Percentiles rank a stretch among this genome's conserved stretches.
phyloP scores from a whole-genome alignment of 2,113 vertebrate genomes.

The Eupsittula cactorum region DNA sequence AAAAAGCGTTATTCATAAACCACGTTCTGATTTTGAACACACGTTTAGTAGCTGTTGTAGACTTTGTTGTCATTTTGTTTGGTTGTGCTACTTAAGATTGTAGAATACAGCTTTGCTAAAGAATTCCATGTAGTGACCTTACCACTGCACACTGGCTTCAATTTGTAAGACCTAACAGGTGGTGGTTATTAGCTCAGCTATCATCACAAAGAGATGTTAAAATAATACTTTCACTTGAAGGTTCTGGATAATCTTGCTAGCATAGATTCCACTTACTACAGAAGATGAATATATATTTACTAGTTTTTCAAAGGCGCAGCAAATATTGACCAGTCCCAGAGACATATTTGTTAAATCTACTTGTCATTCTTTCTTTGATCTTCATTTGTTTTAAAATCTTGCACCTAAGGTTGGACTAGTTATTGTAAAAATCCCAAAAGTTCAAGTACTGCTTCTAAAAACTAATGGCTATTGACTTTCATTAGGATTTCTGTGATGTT shows the following conservation, averaged over 20 bases:
- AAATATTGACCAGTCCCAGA: slow-evolving; percentile 20
- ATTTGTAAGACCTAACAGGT: slow-evolving; percentile 12
- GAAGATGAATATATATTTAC: slow-evolving; percentile 44
- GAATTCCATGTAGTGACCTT: not conserved
- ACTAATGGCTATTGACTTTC: slow-evolving; percentile 80
- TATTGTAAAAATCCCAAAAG: slow-evolving; percentile 57
- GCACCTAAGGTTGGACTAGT: slow-evolving; percentile 6
- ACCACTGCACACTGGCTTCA: not conserved
- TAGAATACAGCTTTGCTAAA: not conserved
- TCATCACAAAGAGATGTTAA: not conserved
- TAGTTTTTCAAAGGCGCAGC: slow-evolving; percentile 44
- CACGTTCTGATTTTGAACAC: accelerated
- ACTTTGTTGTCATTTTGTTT: not conserved
- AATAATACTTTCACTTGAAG: not conserved
- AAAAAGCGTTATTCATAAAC: not conserved
- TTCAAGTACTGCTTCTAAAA: slow-evolving; percentile 79
- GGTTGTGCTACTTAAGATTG: not conserved
- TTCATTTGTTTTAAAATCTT: slow-evolving; percentile 60
- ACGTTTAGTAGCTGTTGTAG: not conserved
- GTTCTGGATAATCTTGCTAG: not conserved
- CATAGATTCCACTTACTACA: not conserved
- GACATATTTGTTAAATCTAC: slow-evolving; percentile 49
- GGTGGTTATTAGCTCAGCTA: not conserved
- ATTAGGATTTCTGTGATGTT: slow-evolving; percentile 78
- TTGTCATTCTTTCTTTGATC: slow-evolving; percentile 75